Base-by-base conservation (phyloP, 2,797 vertebrate species). In the Gymnothorax reevesii region DNA sequence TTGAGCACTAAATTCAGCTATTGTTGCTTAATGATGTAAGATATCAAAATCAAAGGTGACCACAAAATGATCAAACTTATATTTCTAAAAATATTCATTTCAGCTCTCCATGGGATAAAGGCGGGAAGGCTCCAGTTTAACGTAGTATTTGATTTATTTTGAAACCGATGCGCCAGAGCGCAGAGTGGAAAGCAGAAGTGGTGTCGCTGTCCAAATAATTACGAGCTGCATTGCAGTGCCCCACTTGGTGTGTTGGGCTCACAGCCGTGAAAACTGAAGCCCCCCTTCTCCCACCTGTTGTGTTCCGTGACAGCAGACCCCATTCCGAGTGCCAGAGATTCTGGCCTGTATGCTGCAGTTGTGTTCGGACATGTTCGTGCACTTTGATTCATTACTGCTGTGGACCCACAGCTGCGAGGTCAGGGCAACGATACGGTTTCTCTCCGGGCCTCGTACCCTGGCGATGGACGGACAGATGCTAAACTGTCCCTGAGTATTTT, bases 381-480 rank as follows among this genome's bases (percentile, higher is more conserved):
- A 3, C 49, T 22, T 22, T 80, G 15, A 10, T 57, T 82, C 10
- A 54, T 55, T 27, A 57, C 85, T 64, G 20, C 22, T 66, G 22
- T 69, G 33, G 83, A 49, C 25, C 83, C 9, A 12, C 62, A 69
- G 60, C 62, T 22, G 60, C n/a, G 33, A 0, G 20, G 5, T n/a
- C 9, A 15, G 52, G 62, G 69, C 69, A 69, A 62, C 27, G 55
- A 42, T 49, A 33, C 17, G 25, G 54, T 84, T 62, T 49, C n/a
- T 60, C 33, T 27, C 27, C 3, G 73, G 73, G 80, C 69, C 22
- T 71, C 73, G 54, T 52, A n/a, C 62, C 83, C 75, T 83, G 85
- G 25, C 57, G 86, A 86, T 88, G 88, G 89, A 89, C 86, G 82
- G 86, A 83, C 88, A 83, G 87, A 90, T 88, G 87, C 60, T 73